These are phyloP conservation scores for Protobothrops flavoviridis DNA, from an alignment of 2,113 vertebrate species.

Conservation along the genomic window DNA sequence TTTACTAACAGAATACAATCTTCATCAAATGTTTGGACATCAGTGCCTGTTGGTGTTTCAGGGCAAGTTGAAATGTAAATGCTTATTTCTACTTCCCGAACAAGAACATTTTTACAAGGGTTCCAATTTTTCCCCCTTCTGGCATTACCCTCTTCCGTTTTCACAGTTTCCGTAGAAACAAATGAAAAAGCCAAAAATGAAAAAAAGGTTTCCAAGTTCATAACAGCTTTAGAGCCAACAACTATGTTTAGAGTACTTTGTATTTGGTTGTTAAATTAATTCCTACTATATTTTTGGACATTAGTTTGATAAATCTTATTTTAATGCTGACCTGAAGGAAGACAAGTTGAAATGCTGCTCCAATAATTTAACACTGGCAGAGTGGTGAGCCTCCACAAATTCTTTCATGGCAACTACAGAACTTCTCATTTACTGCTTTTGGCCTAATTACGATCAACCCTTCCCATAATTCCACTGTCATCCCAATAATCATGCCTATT, in stretches of 20 bases:
- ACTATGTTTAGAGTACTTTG: background rate
- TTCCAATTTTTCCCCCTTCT: background rate
- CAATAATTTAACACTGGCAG: background rate
- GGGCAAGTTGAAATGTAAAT: background rate
- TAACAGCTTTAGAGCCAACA: background rate
- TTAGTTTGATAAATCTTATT: background rate
- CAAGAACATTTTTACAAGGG: background rate
- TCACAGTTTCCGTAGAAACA: background rate
- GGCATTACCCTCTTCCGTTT: background rate
- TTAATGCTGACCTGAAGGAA: background rate
- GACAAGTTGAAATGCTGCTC: background rate
- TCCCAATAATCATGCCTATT: background rate
- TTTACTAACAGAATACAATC: background rate
- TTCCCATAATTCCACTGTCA: background rate
- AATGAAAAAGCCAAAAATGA: background rate
- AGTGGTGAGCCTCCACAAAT: background rate
- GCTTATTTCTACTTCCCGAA: too few species aligned
- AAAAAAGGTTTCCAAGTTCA: background rate
- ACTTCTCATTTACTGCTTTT: constrained; percentile 1
- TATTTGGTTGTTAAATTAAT: background rate
- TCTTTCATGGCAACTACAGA: background rate
- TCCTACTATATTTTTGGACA: background rate
- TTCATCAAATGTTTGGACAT: background rate
- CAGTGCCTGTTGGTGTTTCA: background rate
- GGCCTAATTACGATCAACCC: background rate